phyloP scores from a whole-genome alignment of 2,888 invertebrate genomes.

The Clepsis dumicolana region DNA sequence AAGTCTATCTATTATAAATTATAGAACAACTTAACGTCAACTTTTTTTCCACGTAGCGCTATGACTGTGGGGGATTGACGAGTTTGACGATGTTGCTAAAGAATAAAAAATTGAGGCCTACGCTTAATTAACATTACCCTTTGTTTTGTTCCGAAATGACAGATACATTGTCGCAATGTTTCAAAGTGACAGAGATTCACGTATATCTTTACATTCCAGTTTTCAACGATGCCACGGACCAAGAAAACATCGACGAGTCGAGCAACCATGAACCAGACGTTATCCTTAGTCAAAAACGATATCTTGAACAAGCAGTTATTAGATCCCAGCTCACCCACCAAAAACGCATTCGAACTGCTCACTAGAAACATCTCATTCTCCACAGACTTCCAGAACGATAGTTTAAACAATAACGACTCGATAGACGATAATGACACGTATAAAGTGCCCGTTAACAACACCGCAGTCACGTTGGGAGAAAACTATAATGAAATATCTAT shows the following conservation, averaged over 20 bases:
- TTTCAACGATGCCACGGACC: conserved; percentile 87
- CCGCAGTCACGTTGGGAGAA: conserved; percentile 69
- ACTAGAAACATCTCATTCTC: conserved; percentile 82
- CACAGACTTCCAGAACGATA: conserved; percentile 82
- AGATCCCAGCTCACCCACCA: conserved; percentile 55
- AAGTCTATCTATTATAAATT: no score
- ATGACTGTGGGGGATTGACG: no score
- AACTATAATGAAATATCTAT: conserved; percentile 83
- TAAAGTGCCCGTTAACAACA: conserved; percentile 79
- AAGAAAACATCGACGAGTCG: conserved; percentile 82
- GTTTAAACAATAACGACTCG: conserved; percentile 77
- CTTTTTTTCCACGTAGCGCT: no score
- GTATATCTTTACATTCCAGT: conserved; percentile 69
- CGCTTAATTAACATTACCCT: no score
- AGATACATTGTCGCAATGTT: no score
- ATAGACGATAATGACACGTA: conserved; percentile 76
- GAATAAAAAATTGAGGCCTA: no score
- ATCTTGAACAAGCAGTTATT: conserved; percentile 68
- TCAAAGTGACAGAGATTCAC: conserved; percentile 46
- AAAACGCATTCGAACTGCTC: conserved; percentile 78
- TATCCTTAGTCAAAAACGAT: conserved; percentile 79
- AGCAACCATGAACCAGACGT: conserved; percentile 71
- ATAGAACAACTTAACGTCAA: no score
- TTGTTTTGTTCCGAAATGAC: no score
- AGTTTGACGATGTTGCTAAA: no score